Base-by-base conservation (phyloP, 2,113 vertebrate genomes). In the Alosa alosa region DNA sequence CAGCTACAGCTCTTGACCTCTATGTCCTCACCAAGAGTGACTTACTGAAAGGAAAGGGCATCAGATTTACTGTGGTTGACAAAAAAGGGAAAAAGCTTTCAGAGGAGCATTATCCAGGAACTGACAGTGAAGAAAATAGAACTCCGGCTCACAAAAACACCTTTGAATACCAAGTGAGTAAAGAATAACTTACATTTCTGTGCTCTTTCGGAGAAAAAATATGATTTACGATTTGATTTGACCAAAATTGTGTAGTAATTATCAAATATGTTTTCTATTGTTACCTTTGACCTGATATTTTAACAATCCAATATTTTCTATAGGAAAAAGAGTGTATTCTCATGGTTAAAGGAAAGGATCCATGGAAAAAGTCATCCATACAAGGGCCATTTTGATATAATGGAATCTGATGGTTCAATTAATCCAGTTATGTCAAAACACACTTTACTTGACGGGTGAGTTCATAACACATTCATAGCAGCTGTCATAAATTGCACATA, bases 11-110 rank as follows among this genome's bases (percentile, higher is more conserved):
- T 9, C 50, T 89, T 0, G 84, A 89, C 44, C 44, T 89, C 17
- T 84, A 85, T 7, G 82, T 86, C 36, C 84, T 89, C 55, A 87
- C 88, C 41, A 87, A 89, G 81, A 89, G 82, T 85, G 81, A 82
- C 25, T 78, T 89, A 8, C 68, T 87, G 0, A 0, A 44, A 39
- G 88, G 88, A 45, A 89, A 86, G 87, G 86, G 86, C 60, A 86
- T 87, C 81, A 3, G 57, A 47, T 25, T 89, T 20, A 50, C 39
- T 5, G 41, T 86, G 1, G 0, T 86, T 20, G 86, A 89, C 68
- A 36, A 84, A 84, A 25, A 86, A 6, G 84, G 84, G n/a, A 85
- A 50, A 82, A n/a, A 45, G 44, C 39, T 87, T 22, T 75, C 84
- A 39, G 88, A 87, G 55, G 86, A 87, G 81, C 36, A 1, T 10